phyloP scores from a whole-genome alignment of 2,113 vertebrate genomes.

The Seriola aureovittata region DNA sequence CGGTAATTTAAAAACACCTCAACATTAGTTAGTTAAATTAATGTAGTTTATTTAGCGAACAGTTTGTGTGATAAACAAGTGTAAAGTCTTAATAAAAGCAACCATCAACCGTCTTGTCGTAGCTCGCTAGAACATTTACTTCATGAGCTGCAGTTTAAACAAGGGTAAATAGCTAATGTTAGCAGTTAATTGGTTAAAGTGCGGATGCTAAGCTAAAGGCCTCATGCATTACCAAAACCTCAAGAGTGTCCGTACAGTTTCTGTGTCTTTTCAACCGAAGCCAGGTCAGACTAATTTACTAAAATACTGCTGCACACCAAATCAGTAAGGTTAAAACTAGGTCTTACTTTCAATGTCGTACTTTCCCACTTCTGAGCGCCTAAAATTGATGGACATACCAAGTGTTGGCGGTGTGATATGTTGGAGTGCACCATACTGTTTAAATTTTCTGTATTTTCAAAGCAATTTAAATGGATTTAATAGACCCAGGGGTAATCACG shows the following conservation, averaged over 20 bases:
- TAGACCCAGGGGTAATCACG: too few relatives aligned
- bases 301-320: too few relatives aligned
- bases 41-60: neutral
- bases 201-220: neutral
- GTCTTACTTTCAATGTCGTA: neutral
- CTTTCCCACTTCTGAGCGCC: too few relatives aligned
- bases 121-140: neutral
- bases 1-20: slow-evolving; percentile 27
- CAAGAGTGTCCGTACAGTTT: too few relatives aligned
- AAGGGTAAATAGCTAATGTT: neutral
- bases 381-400: too few relatives aligned
- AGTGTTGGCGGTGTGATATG: too few relatives aligned
- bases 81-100: neutral
- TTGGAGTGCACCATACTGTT: too few relatives aligned
- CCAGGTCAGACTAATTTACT: neutral
- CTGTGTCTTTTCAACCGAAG: too few relatives aligned
- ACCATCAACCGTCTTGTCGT: neutral
- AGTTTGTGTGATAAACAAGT: neutral
- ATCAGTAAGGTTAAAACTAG: neutral
- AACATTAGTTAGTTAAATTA: neutral
- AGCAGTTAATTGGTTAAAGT: slow-evolving; percentile 5
- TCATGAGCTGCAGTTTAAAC: neutral
- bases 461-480: too few relatives aligned
- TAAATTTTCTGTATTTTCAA: too few relatives aligned
- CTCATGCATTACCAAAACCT: neutral